Evolutionary conservation across 2,797 vertebrate genomes (phyloP).

Genomic region (Anguilla obscura): DNA sequence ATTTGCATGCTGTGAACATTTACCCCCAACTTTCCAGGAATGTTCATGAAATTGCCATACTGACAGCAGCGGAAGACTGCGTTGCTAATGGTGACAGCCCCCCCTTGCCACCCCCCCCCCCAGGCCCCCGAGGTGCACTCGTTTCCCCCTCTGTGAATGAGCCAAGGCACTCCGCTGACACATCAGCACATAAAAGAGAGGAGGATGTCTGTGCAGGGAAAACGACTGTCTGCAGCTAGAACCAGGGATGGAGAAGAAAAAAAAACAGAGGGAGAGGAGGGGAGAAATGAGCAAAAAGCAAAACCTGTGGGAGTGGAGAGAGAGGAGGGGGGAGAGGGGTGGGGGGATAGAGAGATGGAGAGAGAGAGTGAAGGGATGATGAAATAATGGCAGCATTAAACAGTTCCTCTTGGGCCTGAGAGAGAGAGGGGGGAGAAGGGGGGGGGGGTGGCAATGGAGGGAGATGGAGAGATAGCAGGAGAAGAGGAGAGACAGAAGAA

Average conservation of each 20-base stretch:
- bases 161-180: not conserved
- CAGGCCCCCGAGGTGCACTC: not conserved
- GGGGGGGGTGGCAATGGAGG: not conserved
- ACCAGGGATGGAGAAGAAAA: not conserved
- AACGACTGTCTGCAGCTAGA: not conserved
- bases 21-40: too few relatives aligned
- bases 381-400: not conserved
- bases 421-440: not conserved
- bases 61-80: too few relatives aligned
- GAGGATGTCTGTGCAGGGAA: not conserved
- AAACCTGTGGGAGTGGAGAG: not conserved
- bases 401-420: slow-evolving; percentile 15
- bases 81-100: too few relatives aligned
- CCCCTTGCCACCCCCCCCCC: not conserved
- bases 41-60: too few relatives aligned
- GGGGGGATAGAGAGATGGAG: not conserved
- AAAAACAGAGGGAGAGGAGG: not conserved
- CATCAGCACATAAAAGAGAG: slow-evolving; percentile 27
- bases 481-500: too few relatives aligned
- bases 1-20: too few relatives aligned
- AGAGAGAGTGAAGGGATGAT: slow-evolving; percentile 19
- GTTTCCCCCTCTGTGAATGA: too few relatives aligned
- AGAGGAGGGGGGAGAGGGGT: not conserved
- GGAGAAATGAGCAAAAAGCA: not conserved
- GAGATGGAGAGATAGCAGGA: not conserved